Conservation (phyloP, 2,113 vertebrate species). For the Varanus salvator region DNA sequence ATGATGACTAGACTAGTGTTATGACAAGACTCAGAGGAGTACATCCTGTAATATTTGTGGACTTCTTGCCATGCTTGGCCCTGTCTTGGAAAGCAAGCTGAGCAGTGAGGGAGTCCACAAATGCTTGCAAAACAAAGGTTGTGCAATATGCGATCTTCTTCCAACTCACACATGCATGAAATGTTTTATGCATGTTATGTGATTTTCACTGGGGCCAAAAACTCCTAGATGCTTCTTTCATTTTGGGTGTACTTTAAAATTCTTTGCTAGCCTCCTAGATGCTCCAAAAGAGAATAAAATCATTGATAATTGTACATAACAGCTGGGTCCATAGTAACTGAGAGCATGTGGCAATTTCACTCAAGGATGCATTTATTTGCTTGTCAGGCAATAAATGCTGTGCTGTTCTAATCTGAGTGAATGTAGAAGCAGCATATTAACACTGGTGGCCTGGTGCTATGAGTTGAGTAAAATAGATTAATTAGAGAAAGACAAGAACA, state of each 20-base stretch:
- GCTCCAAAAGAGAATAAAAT: not conserved
- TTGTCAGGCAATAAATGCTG: slow-evolving; percentile 23
- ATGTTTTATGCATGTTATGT: not conserved
- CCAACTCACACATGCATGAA: not conserved
- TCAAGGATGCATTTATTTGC: not conserved
- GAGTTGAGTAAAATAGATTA: slow-evolving; percentile 19
- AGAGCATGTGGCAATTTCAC: slow-evolving; percentile 2
- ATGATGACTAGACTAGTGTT: not conserved
- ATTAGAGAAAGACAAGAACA: slow-evolving; percentile 10
- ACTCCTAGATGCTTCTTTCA: not conserved
- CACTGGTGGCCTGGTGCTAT: not conserved
- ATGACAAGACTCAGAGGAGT: too few species aligned
- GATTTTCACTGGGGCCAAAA: not conserved
- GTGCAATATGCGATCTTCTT: too few species aligned
- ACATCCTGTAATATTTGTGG: too few species aligned
- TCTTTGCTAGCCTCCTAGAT: not conserved
- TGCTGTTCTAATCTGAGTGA: not conserved
- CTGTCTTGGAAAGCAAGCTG: too few species aligned
- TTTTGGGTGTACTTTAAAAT: not conserved
- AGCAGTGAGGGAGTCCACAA: too few species aligned
- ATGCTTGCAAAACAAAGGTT: too few species aligned
- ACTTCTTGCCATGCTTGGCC: too few species aligned
- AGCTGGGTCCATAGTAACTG: not conserved
- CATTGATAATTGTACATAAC: not conserved
- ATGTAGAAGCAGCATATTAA: not conserved